A percentile compares a stretch with the other conserved stretches of the same genome.
These are phyloP conservation scores for Hydrotaea diabolus DNA, from an alignment of 2,888 invertebrate species.

Conservation along the genomic window DNA sequence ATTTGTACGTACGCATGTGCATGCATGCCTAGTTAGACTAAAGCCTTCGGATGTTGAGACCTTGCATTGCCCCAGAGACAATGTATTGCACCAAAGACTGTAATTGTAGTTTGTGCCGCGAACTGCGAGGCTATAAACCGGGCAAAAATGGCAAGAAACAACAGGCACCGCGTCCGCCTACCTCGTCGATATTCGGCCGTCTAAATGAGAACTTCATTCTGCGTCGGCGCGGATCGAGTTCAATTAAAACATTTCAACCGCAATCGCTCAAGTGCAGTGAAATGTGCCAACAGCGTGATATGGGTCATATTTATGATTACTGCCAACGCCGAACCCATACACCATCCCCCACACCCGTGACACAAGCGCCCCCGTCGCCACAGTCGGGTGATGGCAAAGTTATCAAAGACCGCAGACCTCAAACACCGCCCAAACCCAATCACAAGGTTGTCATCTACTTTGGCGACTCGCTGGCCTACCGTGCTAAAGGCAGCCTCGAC, in stretches of 20 bases:
- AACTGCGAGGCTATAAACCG: conserved; percentile 85
- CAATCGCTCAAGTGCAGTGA: conserved; percentile 76
- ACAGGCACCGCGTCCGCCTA: conserved; percentile 75
- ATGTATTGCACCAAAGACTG: conserved; percentile 89
- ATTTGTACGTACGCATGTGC: not conserved
- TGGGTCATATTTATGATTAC: conserved; percentile 61
- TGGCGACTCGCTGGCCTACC: conserved; percentile 83
- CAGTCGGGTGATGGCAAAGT: conserved; percentile 32
- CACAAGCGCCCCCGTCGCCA: conserved; percentile 71
- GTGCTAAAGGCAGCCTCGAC: conserved; percentile 39
- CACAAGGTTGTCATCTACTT: conserved; percentile 89
- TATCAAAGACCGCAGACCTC: conserved; percentile 69
- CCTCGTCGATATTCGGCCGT: conserved; percentile 74
- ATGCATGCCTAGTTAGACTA: conserved; percentile 32
- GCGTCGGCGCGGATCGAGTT: conserved; percentile 78
- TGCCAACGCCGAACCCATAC: conserved; percentile 68
- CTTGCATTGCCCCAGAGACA: conserved; percentile 58
- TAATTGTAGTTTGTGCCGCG: conserved; percentile 88
- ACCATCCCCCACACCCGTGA: conserved; percentile 76
- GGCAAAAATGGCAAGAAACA: conserved; percentile 75
- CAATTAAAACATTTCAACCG: conserved; percentile 78
- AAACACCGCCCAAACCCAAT: conserved; percentile 76
- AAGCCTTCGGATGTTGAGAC: conserved; percentile 38
- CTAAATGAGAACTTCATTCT: conserved; percentile 81
- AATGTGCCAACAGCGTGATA: conserved; percentile 74